Percentiles rank a stretch among this genome's conserved stretches.
Conservation (phyloP, 2,113 vertebrate species). For the Pardalotus punctatus region DNA sequence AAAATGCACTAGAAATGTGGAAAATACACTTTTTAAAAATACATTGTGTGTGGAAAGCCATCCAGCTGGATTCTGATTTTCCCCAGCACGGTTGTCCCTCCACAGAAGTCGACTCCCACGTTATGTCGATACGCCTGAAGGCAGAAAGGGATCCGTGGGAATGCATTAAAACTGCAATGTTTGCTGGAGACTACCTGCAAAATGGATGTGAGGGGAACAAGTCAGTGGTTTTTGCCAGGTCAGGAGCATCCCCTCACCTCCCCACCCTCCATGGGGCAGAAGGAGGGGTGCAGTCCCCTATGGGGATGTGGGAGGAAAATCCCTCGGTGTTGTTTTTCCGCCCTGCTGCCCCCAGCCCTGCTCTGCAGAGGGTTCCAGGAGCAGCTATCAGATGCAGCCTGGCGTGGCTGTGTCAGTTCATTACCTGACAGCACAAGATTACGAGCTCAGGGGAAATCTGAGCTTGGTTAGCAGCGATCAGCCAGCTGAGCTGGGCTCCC, state of each 20-base stretch:
- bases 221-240: neutral
- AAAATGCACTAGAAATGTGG: neutral
- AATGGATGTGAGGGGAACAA: neutral
- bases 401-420: neutral
- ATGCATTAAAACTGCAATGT: neutral
- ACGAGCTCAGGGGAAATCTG: neutral
- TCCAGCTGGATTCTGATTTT: neutral
- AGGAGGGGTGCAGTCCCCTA: neutral
- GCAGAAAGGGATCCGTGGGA: neutral
- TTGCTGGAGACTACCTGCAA: neutral
- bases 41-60: neutral
- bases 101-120: neutral
- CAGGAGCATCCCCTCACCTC: neutral
- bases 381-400: neutral
- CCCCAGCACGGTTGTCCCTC: neutral
- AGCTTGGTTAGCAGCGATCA: neutral
- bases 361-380: neutral
- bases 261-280: neutral
- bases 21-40: neutral
- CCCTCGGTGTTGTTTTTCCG: rapidly evolving
- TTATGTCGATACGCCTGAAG: neutral
- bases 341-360: neutral
- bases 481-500: neutral
- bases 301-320: neutral
- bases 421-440: neutral